Evolutionary conservation across 1,140 invertebrate genomes (phyloP).

Genomic region (Drosophila serrata): DNA sequence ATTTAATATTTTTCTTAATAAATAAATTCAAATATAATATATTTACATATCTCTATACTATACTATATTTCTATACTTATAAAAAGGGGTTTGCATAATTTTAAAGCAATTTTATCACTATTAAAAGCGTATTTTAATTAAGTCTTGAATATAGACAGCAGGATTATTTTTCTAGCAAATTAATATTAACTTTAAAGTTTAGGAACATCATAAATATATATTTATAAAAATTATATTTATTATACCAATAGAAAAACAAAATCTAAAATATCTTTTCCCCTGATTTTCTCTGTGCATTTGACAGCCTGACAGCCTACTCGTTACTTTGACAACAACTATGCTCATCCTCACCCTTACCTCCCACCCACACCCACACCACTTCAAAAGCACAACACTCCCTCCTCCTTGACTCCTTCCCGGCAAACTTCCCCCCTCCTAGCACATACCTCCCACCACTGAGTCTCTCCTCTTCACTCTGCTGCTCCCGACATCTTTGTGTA

Average conservation of each 20-base stretch:
- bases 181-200: not conserved
- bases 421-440: not conserved
- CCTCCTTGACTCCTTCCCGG: slow-evolving; percentile 6
- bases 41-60: not conserved
- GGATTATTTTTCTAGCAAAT: not conserved
- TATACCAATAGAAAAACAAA: not conserved
- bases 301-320: slow-evolving; percentile 80
- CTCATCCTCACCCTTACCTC: slow-evolving; percentile 3
- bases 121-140: not conserved
- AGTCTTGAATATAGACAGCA: not conserved
- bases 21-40: not conserved
- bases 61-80: not conserved
- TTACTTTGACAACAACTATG: slow-evolving; percentile 77
- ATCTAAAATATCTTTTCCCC: not conserved
- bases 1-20: not conserved
- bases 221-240: too few relatives aligned
- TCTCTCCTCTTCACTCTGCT: slow-evolving; percentile 9
- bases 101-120: too few relatives aligned
- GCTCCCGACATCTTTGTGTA: slow-evolving; percentile 48
- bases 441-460: not conserved
- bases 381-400: slow-evolving; percentile 7
- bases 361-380: slow-evolving; percentile 22
- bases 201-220: too few relatives aligned
- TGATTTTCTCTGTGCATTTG: slow-evolving; percentile 47
- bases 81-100: not conserved